Conservation (phyloP, 2,888 invertebrate genomes). For the Cephalotes varians region DNA sequence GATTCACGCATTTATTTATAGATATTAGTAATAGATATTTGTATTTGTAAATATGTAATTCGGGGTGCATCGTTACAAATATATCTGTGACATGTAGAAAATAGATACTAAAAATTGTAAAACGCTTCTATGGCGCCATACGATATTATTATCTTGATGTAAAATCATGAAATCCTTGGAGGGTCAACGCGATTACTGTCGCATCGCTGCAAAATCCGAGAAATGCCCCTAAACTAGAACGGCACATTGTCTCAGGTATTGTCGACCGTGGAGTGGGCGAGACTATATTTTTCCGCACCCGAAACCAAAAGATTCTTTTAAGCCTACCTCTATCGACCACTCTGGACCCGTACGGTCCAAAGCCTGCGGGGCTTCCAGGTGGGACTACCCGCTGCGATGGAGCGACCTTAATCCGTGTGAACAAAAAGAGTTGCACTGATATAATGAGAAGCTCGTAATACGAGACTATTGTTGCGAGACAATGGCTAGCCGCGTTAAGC, state of each 20-base stretch:
- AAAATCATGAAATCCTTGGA: constrained; percentile 67
- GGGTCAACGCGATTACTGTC: constrained; percentile 30
- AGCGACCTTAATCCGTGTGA: constrained; percentile 78
- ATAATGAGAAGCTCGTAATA: constrained; percentile 80
- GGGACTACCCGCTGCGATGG: constrained; percentile 68
- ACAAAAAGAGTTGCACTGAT: constrained; percentile 84
- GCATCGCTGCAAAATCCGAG: constrained; percentile 31
- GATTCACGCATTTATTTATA: background rate
- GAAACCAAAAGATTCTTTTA: constrained; percentile 48
- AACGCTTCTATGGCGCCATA: constrained; percentile 32
- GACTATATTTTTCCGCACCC: constrained; percentile 49
- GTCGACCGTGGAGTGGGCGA: constrained; percentile 46
- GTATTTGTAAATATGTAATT: no score
- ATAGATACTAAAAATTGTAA: background rate
- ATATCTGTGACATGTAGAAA: background rate
- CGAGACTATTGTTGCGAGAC: constrained; percentile 77
- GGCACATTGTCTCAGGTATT: constrained; percentile 68
- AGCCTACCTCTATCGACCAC: background rate
- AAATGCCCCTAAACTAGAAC: constrained; percentile 4
- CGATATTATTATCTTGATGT: constrained; percentile 63
- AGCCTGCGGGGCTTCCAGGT: background rate
- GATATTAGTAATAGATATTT: background rate
- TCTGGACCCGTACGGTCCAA: no score
- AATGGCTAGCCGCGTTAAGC: constrained; percentile 74
- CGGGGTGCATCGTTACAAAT: no score